Conservation (phyloP, 2,113 vertebrate species). For the Cranoglanis bouderius region DNA sequence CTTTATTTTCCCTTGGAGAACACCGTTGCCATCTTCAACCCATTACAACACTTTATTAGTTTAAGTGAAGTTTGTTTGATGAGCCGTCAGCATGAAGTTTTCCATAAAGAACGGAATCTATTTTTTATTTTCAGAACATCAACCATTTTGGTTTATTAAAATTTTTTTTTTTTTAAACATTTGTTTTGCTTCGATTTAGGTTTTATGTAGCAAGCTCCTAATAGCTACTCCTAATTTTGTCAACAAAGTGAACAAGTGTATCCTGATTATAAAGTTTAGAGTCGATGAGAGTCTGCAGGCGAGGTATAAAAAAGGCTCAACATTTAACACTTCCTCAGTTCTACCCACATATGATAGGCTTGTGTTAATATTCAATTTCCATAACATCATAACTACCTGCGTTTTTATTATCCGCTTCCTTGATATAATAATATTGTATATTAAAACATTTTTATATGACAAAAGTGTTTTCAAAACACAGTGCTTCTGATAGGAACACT, state of each 20-base stretch:
- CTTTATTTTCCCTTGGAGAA: neutral
- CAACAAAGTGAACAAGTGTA: neutral
- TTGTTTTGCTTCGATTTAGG: neutral
- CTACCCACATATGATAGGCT: neutral
- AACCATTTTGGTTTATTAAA: no score
- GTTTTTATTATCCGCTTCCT: neutral
- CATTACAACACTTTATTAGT: neutral
- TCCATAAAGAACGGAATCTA: neutral
- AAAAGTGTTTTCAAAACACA: neutral
- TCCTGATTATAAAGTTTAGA: neutral
- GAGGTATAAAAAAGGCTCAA: neutral
- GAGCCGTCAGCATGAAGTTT: neutral
- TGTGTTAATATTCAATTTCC: neutral
- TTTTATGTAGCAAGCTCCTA: neutral
- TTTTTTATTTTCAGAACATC: neutral
- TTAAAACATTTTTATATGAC: neutral
- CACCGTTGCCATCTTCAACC: neutral
- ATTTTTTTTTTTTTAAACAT: neutral
- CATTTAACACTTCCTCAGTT: neutral
- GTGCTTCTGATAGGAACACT: neutral
- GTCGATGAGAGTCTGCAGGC: neutral
- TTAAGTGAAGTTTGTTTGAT: no score
- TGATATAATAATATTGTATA: neutral
- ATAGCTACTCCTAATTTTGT: neutral
- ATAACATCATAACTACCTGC: neutral